Base-by-base conservation (phyloP, 2,888 invertebrate species). In the Harpalus rufipes region DNA sequence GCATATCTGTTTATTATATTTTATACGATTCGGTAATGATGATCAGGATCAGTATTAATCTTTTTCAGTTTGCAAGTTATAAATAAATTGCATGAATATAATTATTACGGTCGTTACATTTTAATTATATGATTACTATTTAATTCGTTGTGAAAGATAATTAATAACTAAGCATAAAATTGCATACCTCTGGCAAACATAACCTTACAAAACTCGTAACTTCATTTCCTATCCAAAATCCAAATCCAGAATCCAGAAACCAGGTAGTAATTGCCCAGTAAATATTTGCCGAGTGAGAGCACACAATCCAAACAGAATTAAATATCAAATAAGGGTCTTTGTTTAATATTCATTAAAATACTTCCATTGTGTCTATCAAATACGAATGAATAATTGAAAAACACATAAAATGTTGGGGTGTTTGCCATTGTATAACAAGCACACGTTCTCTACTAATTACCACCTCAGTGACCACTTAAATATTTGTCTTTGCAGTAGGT, bases 341-440 rank as follows among this genome's bases (percentile, higher is more conserved):
- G 56, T 74, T 74, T 74, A 74, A 74, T 74, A 74, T 74, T 74
- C 74, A 74, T 74, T 74, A 74, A 74, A 74, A 51, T 51, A 74
- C 56, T 74, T 56, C 51, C 74, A 51, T 74, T 39, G 10, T 41
- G 21, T 21, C 51, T 12, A 12, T 18, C 51, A 51, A 74, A 74
- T 72, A 72, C 16, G 41, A 51, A 51, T 74, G 74, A 74, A 51
- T 56, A 74, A 56, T 74, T 44, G 41, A 74, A 74, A 74, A 74
- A 51, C 21, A 56, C 56, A 44, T 74, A 74, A 44, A 74, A 74
- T 51, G 44, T n/a, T 74, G 44, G 7, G 51, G 44, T 74, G 44
- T 74, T 74, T 74, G 44, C 51, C 18, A 0, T 51, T 18, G 74
- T 44, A 21, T 74, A 74, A 74, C 56, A 51, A 51, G 51, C 74